Conservation (phyloP, 2,113 vertebrate species). For the Entomyzon cyanotis region DNA sequence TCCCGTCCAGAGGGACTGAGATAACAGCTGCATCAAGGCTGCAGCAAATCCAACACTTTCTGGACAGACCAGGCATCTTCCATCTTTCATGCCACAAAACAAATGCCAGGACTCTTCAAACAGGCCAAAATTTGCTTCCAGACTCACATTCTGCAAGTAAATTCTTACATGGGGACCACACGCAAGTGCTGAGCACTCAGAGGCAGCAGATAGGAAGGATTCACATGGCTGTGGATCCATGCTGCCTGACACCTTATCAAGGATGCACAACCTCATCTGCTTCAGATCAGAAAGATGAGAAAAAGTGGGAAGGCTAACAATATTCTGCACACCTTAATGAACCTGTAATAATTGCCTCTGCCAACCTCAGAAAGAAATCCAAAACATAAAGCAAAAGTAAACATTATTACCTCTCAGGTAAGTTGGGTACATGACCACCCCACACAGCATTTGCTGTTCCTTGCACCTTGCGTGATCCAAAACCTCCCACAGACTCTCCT, state of each 20-base stretch:
- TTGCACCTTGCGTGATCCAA: background rate
- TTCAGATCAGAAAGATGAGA: background rate
- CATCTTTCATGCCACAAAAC: background rate
- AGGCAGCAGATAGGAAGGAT: background rate
- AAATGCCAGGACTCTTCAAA: background rate
- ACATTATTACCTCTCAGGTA: background rate
- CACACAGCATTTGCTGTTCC: background rate
- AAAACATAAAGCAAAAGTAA: background rate
- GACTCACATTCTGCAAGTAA: background rate
- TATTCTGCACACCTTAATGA: background rate
- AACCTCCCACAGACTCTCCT: background rate
- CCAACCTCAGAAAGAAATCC: background rate
- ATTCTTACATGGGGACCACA: background rate
- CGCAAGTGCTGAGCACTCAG: background rate
- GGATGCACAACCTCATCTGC: background rate
- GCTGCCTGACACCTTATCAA: background rate
- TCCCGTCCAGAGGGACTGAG: background rate
- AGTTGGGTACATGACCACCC: background rate
- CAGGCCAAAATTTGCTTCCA: background rate
- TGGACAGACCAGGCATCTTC: background rate
- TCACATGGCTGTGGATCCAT: fast-evolving
- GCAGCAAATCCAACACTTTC: background rate
- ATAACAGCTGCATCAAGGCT: background rate
- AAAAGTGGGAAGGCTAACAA: background rate
- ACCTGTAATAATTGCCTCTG: background rate